Evolutionary conservation across 2,113 vertebrate genomes (phyloP), one percentile per base, ranked within the genome.

Genomic region (Sitta europaea): DNA sequence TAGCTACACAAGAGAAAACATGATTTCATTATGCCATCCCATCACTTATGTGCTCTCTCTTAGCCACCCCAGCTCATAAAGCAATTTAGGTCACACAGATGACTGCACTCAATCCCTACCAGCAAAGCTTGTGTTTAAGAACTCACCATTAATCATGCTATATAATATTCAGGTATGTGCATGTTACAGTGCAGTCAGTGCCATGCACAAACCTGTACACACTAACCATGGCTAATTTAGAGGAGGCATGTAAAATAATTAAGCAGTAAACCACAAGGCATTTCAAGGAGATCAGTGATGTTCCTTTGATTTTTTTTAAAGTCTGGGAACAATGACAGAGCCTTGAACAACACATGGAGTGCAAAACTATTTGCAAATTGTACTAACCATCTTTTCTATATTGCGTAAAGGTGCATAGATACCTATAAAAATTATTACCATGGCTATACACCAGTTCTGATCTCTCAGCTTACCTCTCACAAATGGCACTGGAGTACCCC

Each of bases 51-150:
- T 58, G 48, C 67, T 70, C 55, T 55, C 75, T 55, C 55, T 36
- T n/a, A 22, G 38, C 68, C 65, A 28, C 25, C 25, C 25, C 53
- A 33, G 70, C 48, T 67, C 72, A 36, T 28, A 38, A 47, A 92
- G 74, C 63, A 86, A 96, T 94, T 67, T 75, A 87, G 54, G 88
- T 86, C 91, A 90, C 75, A 55, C 65, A 86, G 67, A 80, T 85
- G 93, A 72, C 85, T 91, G 42, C 40, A 63, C 43, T 85, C 92
- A 48, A 33, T 85, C 65, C 48, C 42, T 38, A 45, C 29, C 35
- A 63, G 71, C 25, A 92, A 47, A 61, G 28, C 71, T 67, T 57
- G 20, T 68, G 43, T 71, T 68, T 72, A 75, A 55, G 61, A 67
- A 59, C 43, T 61, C 71, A 33, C 42, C 66, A 73, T 68, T 83